These are phyloP conservation scores for Slavum lentiscoides DNA, from an alignment of 2,888 invertebrate species.

Conservation along the genomic window DNA sequence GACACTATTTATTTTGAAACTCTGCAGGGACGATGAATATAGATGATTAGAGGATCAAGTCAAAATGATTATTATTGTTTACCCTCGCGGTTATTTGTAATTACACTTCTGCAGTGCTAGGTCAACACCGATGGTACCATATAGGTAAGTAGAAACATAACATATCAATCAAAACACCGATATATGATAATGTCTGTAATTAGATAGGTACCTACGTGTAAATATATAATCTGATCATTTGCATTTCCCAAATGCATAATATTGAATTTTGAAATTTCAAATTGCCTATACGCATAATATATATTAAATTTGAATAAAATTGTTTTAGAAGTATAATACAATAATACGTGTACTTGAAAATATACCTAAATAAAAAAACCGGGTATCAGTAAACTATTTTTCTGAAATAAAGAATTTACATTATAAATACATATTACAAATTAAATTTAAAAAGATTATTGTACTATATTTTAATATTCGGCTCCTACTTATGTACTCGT, in stretches of 20 bases:
- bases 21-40: not conserved
- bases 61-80: conserved; percentile 32
- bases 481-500: too few species aligned
- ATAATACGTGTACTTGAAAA: too few species aligned
- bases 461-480: too few species aligned
- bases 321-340: not conserved
- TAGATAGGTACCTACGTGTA: not conserved
- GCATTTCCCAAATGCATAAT: conserved; percentile 16
- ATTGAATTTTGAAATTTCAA: not conserved
- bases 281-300: not conserved
- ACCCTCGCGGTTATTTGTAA: conserved; percentile 28
- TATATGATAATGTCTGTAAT: conserved; percentile 5
- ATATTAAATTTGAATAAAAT: not conserved
- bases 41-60: conserved; percentile 35
- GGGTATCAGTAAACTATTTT: too few species aligned
- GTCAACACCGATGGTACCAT: not conserved
- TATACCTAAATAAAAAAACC: too few species aligned
- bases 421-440: too few species aligned
- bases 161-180: conserved; percentile 43
- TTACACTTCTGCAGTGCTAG: conserved; percentile 13
- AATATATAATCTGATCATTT: conserved; percentile 8
- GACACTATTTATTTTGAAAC: conserved; percentile 8
- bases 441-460: too few species aligned
- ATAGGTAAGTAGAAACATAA: not conserved
- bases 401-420: too few species aligned